Percentiles rank a stretch among this genome's conserved stretches.
These are phyloP conservation scores for Pegoplata infirma DNA, from an alignment of 2,888 invertebrate genomes.

Conservation along the genomic window DNA sequence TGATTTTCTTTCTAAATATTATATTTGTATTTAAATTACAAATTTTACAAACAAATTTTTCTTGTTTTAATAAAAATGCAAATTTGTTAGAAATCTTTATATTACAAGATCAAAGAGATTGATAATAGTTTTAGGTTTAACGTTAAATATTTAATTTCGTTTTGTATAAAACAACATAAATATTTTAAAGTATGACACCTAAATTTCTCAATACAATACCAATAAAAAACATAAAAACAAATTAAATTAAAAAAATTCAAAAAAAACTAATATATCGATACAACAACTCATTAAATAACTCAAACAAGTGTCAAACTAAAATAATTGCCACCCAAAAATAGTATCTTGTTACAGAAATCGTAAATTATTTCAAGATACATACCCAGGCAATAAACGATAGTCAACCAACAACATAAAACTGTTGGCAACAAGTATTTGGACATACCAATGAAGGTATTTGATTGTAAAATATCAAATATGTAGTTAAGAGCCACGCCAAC, in stretches of 20 bases:
- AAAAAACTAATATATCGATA: conserved; percentile 40
- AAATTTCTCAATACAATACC: conserved; percentile 40
- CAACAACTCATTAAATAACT: conserved; percentile 65
- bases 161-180: conserved; percentile 8
- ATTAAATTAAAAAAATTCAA: conserved; percentile 28
- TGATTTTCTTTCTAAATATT: too few relatives aligned
- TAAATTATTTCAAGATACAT: conserved; percentile 57
- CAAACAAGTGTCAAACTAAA: conserved; percentile 67
- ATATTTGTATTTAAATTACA: neutral
- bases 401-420: neutral
- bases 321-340: conserved; percentile 66
- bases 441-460: neutral
- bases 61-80: conserved; percentile 52
- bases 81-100: conserved; percentile 40
- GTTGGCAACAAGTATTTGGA: neutral
- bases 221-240: conserved; percentile 34
- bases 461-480: neutral
- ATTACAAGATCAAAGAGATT: conserved; percentile 18
- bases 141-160: neutral
- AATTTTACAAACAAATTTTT: conserved; percentile 16
- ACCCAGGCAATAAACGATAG: conserved; percentile 32
- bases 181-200: conserved; percentile 54
- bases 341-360: conserved; percentile 63
- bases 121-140: conserved; percentile 19
- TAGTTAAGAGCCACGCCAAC: conserved; percentile 26